A percentile compares a stretch with the other conserved stretches of the same genome.
Conservation (phyloP, 1,140 invertebrate species). For the Solen grandis region DNA sequence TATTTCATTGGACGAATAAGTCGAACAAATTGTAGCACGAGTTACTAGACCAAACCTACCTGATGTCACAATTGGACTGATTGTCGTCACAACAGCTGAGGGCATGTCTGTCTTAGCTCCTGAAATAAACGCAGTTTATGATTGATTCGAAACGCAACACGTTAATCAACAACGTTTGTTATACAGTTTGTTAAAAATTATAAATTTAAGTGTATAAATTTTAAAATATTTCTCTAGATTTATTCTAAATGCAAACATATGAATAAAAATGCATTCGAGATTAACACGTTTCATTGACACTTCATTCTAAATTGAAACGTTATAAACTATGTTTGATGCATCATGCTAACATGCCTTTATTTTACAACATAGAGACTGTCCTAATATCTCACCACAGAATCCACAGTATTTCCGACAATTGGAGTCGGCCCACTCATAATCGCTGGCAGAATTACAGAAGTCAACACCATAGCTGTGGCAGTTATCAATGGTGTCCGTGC, state of each 20-base stretch:
- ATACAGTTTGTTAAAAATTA: no score
- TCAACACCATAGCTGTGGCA: slow-evolving; percentile 11
- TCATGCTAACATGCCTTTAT: neutral
- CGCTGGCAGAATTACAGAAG: neutral
- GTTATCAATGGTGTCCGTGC: slow-evolving; percentile 2
- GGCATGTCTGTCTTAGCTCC: slow-evolving; percentile 34
- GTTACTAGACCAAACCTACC: no score
- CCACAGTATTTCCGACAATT: slow-evolving; percentile 47
- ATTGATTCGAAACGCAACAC: no score
- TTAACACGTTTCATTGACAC: neutral
- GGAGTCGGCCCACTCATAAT: slow-evolving; percentile 32
- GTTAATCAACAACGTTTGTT: no score
- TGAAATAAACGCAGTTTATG: neutral
- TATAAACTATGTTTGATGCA: neutral
- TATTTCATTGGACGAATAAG: no score
- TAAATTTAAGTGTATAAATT: no score
- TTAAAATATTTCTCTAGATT: no score
- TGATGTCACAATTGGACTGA: slow-evolving; percentile 1
- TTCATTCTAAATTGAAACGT: neutral
- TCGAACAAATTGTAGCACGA: no score
- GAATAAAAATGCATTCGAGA: neutral
- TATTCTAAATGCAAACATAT: neutral
- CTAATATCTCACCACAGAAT: slow-evolving; percentile 33
- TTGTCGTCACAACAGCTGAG: neutral
- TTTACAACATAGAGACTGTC: neutral